These are phyloP conservation scores for Platichthys stellatus DNA, from an alignment of 2,113 vertebrate species.

Conservation along the genomic window DNA sequence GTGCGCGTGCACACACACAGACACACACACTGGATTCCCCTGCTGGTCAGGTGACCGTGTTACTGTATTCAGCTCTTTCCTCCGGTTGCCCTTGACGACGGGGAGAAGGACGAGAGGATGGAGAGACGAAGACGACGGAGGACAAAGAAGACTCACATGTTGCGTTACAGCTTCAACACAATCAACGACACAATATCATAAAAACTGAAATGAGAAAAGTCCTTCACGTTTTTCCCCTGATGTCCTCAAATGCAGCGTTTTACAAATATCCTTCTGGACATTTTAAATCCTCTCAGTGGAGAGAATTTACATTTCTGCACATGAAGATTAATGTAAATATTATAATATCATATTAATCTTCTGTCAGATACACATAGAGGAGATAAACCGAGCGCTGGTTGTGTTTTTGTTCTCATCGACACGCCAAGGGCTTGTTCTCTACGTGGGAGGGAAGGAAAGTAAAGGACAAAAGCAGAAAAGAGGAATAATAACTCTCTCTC, in stretches of 20 bases:
- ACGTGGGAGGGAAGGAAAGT: background rate
- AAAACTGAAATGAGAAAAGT: no score
- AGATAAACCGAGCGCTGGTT: background rate
- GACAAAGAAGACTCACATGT: no score
- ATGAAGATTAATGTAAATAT: no score
- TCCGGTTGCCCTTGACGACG: constrained; percentile 71
- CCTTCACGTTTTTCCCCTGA: no score
- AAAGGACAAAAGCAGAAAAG: background rate
- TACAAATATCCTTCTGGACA: no score
- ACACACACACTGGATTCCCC: constrained; percentile 40
- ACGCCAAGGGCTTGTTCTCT: background rate
- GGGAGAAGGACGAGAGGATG: constrained; percentile 22
- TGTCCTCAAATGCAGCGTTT: no score
- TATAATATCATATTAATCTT: no score
- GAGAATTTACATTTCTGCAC: no score
- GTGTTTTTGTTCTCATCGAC: background rate
- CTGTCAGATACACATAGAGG: no score
- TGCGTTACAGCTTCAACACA: no score
- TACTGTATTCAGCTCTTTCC: constrained; percentile 50
- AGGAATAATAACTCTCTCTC: background rate
- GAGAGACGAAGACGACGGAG: constrained; percentile 10
- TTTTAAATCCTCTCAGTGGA: no score
- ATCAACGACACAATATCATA: no score
- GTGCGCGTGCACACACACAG: background rate
- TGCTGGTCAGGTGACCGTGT: constrained; percentile 49